Percentiles rank a stretch among this genome's conserved stretches.
Conservation (phyloP, 2,888 invertebrate species). For the Rotaria sp. region DNA sequence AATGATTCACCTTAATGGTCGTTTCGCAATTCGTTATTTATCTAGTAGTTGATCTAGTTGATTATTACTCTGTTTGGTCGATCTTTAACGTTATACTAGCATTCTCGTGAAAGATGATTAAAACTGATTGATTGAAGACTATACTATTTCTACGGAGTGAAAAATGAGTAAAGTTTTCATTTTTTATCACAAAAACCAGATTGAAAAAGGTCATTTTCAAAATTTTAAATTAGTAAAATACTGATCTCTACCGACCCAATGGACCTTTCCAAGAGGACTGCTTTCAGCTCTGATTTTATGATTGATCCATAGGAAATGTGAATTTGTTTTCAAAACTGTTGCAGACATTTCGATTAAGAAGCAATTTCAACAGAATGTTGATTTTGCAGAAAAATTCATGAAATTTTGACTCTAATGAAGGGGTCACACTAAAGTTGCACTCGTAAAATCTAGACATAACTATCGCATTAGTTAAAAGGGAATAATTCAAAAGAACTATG, state of each 20-base stretch:
- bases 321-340: too few species aligned
- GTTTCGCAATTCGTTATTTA: neutral
- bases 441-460: too few species aligned
- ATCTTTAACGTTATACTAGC: neutral
- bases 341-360: too few species aligned
- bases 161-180: neutral
- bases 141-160: neutral
- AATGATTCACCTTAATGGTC: neutral
- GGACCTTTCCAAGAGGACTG: too few species aligned
- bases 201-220: neutral
- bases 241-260: neutral
- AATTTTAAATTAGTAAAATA: neutral
- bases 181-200: neutral
- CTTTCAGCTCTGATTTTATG: too few species aligned
- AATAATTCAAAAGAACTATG: too few species aligned
- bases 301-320: too few species aligned
- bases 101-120: neutral
- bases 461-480: too few species aligned
- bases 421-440: too few species aligned
- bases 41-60: neutral
- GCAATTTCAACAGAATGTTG: too few species aligned
- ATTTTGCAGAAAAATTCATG: too few species aligned
- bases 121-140: neutral
- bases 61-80: neutral
- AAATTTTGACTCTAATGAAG: too few species aligned